These are phyloP conservation scores for Litocranius walleri DNA, from an alignment of 2,113 vertebrate genomes.

Conservation along the genomic window DNA sequence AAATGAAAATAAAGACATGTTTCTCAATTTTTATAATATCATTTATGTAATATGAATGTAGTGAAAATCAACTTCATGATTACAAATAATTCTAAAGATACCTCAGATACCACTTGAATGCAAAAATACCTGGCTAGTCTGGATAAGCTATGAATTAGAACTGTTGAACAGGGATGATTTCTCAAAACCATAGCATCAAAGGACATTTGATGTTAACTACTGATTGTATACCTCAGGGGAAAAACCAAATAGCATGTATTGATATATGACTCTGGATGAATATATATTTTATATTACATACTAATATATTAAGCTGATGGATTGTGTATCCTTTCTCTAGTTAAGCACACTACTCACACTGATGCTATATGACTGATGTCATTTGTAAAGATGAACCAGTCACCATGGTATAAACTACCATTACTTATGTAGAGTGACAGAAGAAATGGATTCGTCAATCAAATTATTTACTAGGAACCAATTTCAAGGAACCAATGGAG, in stretches of 20 bases:
- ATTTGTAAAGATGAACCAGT: constrained; percentile 38
- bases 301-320: background rate
- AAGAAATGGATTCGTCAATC: constrained; percentile 55
- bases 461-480: constrained; percentile 12
- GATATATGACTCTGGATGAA: background rate
- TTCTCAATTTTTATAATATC: constrained; percentile 22
- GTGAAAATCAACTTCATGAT: constrained; percentile 45
- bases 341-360: background rate
- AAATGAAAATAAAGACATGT: constrained; percentile 7
- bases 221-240: background rate
- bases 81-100: constrained; percentile 44
- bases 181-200: constrained; percentile 27
- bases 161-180: background rate
- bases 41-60: constrained; percentile 28
- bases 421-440: constrained; percentile 57
- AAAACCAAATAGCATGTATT: background rate
- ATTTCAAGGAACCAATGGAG: background rate
- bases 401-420: background rate
- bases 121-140: background rate
- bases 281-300: background rate
- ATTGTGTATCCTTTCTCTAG: background rate
- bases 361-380: constrained; percentile 27
- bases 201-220: background rate
- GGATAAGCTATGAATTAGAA: background rate
- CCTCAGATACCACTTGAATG: background rate